These are phyloP conservation scores for Urosaurus nigricauda DNA, from an alignment of 2,797 vertebrate genomes.

Conservation along the genomic window DNA sequence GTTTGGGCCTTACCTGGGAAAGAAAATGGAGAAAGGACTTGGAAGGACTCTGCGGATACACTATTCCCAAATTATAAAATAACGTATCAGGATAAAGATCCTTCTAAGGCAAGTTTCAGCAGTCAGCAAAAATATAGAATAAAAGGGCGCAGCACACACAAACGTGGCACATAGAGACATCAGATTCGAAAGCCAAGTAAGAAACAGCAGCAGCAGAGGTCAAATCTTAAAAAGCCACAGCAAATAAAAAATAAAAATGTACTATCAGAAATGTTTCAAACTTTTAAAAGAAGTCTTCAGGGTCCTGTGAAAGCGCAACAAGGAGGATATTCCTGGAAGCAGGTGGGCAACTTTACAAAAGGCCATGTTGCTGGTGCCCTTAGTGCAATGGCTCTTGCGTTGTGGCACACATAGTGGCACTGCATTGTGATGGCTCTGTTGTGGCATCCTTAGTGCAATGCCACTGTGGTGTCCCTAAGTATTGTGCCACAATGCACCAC, in stretches of 20 bases:
- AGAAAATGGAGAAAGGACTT: background rate
- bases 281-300: no score
- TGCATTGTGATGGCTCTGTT: no score
- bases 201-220: background rate
- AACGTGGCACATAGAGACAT: background rate
- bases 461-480: no score
- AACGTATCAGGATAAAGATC: background rate
- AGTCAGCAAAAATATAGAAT: background rate
- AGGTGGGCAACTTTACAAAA: no score
- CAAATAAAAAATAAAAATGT: background rate
- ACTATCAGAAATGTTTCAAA: no score
- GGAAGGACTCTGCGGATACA: background rate
- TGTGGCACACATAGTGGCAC: no score
- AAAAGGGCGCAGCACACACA: background rate
- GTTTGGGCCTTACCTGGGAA: background rate
- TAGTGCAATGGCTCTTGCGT: no score
- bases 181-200: background rate
- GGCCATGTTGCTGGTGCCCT: no score
- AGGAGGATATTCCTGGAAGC: no score
- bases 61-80: background rate
- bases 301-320: no score
- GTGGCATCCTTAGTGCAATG: no score
- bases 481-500: no score
- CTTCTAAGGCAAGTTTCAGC: background rate
- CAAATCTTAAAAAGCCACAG: background rate